Evolutionary conservation across 2,113 vertebrate genomes (phyloP), one percentile per base, ranked within the genome.

Genomic region (Odocoileus hemionus): DNA sequence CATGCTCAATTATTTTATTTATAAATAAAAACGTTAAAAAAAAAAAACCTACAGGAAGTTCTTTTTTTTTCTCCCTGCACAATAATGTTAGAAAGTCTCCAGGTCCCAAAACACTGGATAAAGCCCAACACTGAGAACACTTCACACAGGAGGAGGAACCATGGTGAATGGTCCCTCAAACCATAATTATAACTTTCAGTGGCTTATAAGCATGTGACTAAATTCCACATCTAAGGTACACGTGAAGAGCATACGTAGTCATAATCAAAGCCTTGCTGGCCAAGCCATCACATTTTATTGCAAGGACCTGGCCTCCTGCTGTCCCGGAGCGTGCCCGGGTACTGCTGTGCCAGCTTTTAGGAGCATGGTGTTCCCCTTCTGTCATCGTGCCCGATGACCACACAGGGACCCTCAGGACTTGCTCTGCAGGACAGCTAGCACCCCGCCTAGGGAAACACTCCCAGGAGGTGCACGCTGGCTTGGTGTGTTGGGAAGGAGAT

Each of bases 221-320:
- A 91, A 74, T 47, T 52, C 94, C 86, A 93, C 86, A 96, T 94
- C 88, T 86, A 55, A 94, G n/a, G 36, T 17, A 23, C 26, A 23
- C 36, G 13, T 55, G 86, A 94, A 54, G 74, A 54, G 45, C 14
- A 7, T 7, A 28, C 7, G 4, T 47, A 76, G 39, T 57, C 76
- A 87, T 82, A 58, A 54, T 52, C 83, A 87, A 80, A 70, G 47
- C 55, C 36, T 39, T 2, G 15, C 39, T 14, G 70, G 60, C 95
- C 14, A 78, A 97, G 55, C 80, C 47, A 4, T 61, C 36, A 21
- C 47, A 9, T 39, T 95, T 96, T 89, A 92, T 43, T 86, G 60
- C 54, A n/a, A 78, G 17, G 85, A 55, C 25, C 43, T 21, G 7
- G 36, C 70, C 70, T 30, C 43, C 19, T 6, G 86, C 43, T 70